A percentile compares a stretch with the other conserved stretches of the same genome.
Conservation (phyloP, 2,113 vertebrate species). For the Apodemus sylvaticus region DNA sequence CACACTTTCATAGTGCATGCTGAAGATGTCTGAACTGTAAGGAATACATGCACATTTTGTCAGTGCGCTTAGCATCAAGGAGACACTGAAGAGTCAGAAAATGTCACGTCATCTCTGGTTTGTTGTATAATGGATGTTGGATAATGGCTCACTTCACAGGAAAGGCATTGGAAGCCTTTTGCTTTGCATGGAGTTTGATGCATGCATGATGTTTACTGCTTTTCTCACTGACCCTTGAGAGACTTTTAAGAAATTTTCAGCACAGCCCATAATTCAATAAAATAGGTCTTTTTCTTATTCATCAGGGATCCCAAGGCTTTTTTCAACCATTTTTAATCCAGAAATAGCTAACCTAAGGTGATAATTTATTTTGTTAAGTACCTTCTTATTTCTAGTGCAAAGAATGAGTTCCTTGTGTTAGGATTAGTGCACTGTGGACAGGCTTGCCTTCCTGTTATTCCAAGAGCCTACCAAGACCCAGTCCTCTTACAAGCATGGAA, state of each 20-base stretch:
- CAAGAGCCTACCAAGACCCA: not conserved
- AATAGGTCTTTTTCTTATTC: not conserved
- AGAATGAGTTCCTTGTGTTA: constrained; percentile 15
- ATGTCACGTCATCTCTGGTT: not conserved
- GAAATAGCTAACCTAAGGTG: not conserved
- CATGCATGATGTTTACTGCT: not conserved
- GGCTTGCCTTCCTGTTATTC: constrained; percentile 6
- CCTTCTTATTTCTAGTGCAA: constrained; percentile 18
- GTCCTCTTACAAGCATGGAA: not conserved
- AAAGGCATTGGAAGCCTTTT: not conserved
- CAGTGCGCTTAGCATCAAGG: not conserved
- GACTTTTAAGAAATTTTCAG: constrained; percentile 19
- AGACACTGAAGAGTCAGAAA: not conserved
- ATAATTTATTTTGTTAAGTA: constrained; percentile 14
- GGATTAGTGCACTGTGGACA: constrained; percentile 20
- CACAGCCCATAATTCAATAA: not conserved
- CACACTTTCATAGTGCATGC: not conserved
- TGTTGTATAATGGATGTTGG: not conserved
- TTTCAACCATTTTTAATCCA: constrained; percentile 13
- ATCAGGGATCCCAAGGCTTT: not conserved
- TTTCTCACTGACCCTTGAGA: not conserved
- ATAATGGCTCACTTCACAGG: not conserved
- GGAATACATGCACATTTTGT: not conserved
- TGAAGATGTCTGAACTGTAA: not conserved
- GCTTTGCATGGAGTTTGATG: not conserved